phyloP scores from a whole-genome alignment of 2,888 invertebrate species.

The Erannis defoliaria region DNA sequence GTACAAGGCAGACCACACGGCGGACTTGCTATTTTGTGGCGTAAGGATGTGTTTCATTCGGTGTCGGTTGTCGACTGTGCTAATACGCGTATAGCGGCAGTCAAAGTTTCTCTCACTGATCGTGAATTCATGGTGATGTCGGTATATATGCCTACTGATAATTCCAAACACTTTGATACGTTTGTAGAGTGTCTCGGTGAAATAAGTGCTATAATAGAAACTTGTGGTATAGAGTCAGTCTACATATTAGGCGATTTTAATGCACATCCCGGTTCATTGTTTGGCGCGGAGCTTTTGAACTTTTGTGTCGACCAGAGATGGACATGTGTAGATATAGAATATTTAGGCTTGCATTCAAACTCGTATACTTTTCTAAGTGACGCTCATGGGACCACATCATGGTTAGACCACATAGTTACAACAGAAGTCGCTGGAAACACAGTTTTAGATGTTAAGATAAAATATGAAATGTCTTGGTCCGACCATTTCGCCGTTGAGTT shows the following conservation, averaged over 20 bases:
- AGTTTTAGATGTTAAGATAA: constrained; percentile 12
- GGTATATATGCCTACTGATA: constrained; percentile 19
- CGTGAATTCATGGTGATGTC: constrained; percentile 18
- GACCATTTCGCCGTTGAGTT: constrained; percentile 26
- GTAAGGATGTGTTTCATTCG: constrained; percentile 12
- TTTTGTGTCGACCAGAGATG: constrained; percentile 16
- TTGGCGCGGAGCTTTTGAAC: constrained; percentile 13
- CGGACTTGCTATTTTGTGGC: constrained; percentile 15
- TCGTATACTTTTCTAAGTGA: constrained; percentile 20
- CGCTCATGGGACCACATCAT: constrained; percentile 3
- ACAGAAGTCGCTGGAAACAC: constrained; percentile 12
- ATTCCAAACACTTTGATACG: not conserved
- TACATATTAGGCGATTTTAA: constrained; percentile 22
- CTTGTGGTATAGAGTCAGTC: constrained; percentile 7
- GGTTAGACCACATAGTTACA: constrained; percentile 18
- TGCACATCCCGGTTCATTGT: constrained; percentile 10
- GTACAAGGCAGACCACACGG: constrained; percentile 8
- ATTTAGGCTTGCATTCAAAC: not conserved
- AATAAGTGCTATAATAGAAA: constrained; percentile 12
- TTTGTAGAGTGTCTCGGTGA: constrained; percentile 6
- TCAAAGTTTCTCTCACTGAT: constrained; percentile 6
- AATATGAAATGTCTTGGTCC: constrained; percentile 19
- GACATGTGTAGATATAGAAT: constrained; percentile 16
- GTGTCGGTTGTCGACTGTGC: constrained; percentile 1
- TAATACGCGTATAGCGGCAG: constrained; percentile 6